These are phyloP conservation scores for Lagria hirta DNA, from an alignment of 2,888 invertebrate species.

Conservation along the genomic window DNA sequence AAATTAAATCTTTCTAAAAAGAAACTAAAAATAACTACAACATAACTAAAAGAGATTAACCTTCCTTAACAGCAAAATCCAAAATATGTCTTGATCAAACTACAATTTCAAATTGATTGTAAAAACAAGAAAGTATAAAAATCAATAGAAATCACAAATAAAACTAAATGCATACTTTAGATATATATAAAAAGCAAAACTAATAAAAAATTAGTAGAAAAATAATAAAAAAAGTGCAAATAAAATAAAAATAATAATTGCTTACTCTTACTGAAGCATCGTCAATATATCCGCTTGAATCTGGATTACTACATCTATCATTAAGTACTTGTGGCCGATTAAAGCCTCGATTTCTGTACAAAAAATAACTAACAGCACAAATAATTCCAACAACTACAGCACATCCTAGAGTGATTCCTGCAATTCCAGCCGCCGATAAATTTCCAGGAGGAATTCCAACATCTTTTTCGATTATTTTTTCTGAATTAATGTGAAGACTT, in stretches of 20 bases:
- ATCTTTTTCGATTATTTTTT: constrained; percentile 32
- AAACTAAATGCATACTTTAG: constrained; percentile 3
- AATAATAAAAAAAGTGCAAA: constrained; percentile 27
- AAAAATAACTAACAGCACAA: constrained; percentile 66
- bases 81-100: too few relatives aligned
- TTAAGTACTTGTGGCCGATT: constrained; percentile 83
- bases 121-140: too few relatives aligned
- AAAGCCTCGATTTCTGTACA: constrained; percentile 71
- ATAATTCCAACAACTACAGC: constrained; percentile 65
- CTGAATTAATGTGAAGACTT: constrained; percentile 37
- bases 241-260: constrained; percentile 41
- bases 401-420: constrained; percentile 70
- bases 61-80: too few relatives aligned
- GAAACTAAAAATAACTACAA: background rate
- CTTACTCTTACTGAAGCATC: constrained; percentile 83
- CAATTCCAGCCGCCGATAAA: constrained; percentile 57
- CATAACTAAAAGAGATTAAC: background rate
- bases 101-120: too few relatives aligned
- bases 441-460: constrained; percentile 35
- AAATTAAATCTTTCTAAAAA: constrained; percentile 2
- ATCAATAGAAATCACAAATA: background rate
- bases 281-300: constrained; percentile 84
- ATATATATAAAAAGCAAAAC: constrained; percentile 16
- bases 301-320: constrained; percentile 80
- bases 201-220: constrained; percentile 4